phyloP scores from a whole-genome alignment of 1,140 invertebrate species.

The Apis dorsata region DNA sequence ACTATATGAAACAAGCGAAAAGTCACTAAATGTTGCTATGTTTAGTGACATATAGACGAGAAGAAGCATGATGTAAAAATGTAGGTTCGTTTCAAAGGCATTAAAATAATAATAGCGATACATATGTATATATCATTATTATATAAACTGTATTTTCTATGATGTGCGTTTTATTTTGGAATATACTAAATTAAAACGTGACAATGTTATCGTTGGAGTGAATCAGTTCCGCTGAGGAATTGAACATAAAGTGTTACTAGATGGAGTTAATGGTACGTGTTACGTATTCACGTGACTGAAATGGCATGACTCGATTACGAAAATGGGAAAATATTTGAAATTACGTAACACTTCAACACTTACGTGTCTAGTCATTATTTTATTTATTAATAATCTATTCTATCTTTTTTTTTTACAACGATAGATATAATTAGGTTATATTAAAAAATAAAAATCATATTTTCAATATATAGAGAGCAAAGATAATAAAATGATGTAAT shows the following conservation, averaged over 20 bases:
- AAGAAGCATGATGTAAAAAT: background rate
- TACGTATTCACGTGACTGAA: background rate
- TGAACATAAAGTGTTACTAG: background rate
- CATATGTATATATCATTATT: background rate
- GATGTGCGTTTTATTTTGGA: background rate
- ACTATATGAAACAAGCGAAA: background rate
- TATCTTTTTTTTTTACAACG: background rate
- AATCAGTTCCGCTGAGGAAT: background rate
- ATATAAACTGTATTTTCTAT: background rate
- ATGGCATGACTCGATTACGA: background rate
- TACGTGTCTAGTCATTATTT: background rate
- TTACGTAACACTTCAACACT: background rate
- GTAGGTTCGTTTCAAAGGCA: background rate
- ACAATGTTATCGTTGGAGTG: constrained; percentile 28
- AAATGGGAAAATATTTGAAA: background rate
- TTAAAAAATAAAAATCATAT: background rate
- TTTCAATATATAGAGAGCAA: background rate
- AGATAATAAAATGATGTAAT: background rate
- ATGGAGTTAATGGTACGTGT: constrained; percentile 43
- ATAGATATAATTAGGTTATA: background rate
- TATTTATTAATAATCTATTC: background rate
- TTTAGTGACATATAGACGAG: background rate
- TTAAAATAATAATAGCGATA: background rate
- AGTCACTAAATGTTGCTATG: constrained; percentile 12
- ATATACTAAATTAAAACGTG: background rate